Percentiles rank a stretch among this genome's conserved stretches.
Conservation (phyloP, 2,113 vertebrate species). For the Gavialis gangeticus region DNA sequence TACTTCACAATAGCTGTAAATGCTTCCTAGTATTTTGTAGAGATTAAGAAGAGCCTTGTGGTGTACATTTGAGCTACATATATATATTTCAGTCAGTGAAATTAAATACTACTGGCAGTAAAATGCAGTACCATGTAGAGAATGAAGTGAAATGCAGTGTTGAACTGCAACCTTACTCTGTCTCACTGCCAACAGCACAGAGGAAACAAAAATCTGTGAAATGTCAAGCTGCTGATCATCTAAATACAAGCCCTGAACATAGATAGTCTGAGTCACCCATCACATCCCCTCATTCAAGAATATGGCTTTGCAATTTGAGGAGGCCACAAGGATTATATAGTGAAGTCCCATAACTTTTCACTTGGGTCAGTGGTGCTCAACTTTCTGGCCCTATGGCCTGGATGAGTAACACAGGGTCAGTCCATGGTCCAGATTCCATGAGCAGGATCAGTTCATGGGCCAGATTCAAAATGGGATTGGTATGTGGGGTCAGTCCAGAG, state of each 20-base stretch:
- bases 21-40: not conserved
- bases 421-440: no score
- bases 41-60: not conserved
- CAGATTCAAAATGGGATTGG: no score
- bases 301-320: not conserved
- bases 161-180: not conserved
- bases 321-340: not conserved
- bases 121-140: not conserved
- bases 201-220: not conserved
- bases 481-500: no score
- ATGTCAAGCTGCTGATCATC: not conserved
- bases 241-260: not conserved
- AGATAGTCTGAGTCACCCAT: not conserved
- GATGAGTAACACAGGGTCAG: no score
- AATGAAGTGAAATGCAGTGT: not conserved
- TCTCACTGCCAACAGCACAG: not conserved
- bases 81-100: not conserved
- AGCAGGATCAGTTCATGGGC: no score
- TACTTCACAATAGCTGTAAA: not conserved
- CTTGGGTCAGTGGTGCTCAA: not conserved
- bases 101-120: not conserved
- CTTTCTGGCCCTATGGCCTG: no score
- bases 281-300: not conserved
- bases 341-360: not conserved
- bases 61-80: not conserved